Conservation (phyloP, 2,888 invertebrate species). For the Caenorhabditis panamensis region DNA sequence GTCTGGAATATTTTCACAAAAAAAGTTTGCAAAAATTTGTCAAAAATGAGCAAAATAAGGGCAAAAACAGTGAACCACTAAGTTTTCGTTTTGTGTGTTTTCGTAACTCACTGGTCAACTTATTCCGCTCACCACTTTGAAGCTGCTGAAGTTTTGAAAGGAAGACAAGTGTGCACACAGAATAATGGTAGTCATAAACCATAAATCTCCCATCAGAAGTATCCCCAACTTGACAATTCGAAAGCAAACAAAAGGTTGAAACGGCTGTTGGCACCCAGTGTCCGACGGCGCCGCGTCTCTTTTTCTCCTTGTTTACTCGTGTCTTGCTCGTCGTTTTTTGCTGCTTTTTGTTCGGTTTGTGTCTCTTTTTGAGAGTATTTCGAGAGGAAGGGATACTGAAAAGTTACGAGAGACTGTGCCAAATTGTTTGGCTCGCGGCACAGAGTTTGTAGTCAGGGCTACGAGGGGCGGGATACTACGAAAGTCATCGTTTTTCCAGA, state of each 20-base stretch:
- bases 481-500: background rate
- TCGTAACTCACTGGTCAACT: no score
- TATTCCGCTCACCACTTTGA: no score
- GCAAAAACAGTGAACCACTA: no score
- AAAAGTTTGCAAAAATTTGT: no score
- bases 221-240: slow-evolving; percentile 44
- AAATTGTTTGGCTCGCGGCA: slow-evolving; percentile 38
- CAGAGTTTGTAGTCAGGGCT: slow-evolving; percentile 42
- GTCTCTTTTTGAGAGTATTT: slow-evolving; percentile 20
- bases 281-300: slow-evolving; percentile 33
- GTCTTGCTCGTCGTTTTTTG: slow-evolving; percentile 17
- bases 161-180: background rate
- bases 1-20: no score
- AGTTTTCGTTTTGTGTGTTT: no score
- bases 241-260: slow-evolving; percentile 47
- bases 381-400: slow-evolving; percentile 15
- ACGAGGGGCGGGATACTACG: slow-evolving; percentile 7
- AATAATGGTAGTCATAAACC: slow-evolving; percentile 7
- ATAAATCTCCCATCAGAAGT: slow-evolving; percentile 32
- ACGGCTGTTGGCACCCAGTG: slow-evolving; percentile 55
- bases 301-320: slow-evolving; percentile 35
- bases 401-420: slow-evolving; percentile 26
- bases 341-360: slow-evolving; percentile 21
- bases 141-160: no score
- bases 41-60: no score